These are phyloP conservation scores for Halictus ligatus DNA, from an alignment of 2,888 invertebrate species.

Conservation along the genomic window DNA sequence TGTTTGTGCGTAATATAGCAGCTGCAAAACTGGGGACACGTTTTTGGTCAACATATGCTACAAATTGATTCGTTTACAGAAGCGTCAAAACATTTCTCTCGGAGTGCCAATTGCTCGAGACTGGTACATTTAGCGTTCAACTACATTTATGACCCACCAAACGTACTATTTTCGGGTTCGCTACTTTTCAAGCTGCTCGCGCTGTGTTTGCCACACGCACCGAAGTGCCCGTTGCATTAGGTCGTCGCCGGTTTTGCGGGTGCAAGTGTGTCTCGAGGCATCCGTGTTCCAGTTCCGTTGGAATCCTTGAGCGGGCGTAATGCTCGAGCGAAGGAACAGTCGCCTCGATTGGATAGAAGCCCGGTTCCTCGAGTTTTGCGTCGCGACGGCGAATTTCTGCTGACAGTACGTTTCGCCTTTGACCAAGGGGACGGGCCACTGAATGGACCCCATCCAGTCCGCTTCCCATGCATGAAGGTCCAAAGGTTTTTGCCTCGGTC, in stretches of 20 bases:
- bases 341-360: conserved; percentile 43
- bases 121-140: neutral
- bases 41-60: neutral
- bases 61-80: neutral
- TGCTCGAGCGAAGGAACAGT: neutral
- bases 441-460: conserved; percentile 55
- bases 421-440: neutral
- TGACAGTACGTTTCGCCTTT: conserved; percentile 50
- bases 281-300: neutral
- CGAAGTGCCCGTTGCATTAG: neutral
- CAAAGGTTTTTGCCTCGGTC: conserved; percentile 41
- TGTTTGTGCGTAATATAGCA: neutral
- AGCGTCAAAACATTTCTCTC: neutral
- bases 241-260: neutral
- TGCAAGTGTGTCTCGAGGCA: neutral
- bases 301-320: conserved; percentile 15
- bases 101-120: no score
- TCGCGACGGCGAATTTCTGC: conserved; percentile 53
- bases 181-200: neutral
- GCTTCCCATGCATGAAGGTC: conserved; percentile 52
- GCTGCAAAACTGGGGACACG: no score
- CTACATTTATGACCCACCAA: neutral
- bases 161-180: neutral
- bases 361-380: conserved; percentile 12
- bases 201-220: neutral